Base-by-base conservation (phyloP, 2,113 vertebrate species). In the Cyprinodon variegatus region DNA sequence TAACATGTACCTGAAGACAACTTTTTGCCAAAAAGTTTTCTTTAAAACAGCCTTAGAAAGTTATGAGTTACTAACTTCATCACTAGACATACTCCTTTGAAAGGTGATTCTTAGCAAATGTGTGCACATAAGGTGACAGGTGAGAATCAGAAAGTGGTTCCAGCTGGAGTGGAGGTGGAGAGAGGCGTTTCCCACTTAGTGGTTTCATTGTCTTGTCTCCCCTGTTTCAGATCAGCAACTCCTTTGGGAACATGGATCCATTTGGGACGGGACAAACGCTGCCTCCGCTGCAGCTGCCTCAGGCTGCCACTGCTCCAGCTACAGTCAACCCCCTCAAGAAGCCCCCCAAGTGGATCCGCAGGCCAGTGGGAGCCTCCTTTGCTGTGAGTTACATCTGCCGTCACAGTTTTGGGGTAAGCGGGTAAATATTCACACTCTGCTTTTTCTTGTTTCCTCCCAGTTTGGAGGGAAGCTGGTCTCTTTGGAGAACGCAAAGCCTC, bases 381-480 rank as follows among this genome's bases (percentile, higher is more conserved):
- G 96, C 97, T 9, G 98, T 99, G 91, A 92, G 96, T 93, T 29
- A 0, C 0, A 0, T 1, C 36, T 69, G 37, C 14, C 6, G 60
- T 12, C 2, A 17, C 20, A 41, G 0, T 10, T 12, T 0, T n/a
- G 41, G 0, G 4, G 13, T 65, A 65, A 46, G 9, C 29, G 15
- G 6, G 6, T 37, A 17, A 3, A 8, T 38, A 38, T 57, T 29
- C 14, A 53, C 20, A n/a, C 3, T 37, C 3, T 3, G 3, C n/a
- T 4, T 17, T 1, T 17, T 37, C 45, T n/a, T 45, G 5, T 70
- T 76, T 22, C n/a, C 3, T 66, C 0, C 1, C 68, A 99, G 98
- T 99, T 99, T 76, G 98, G 97, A 74, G 98, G 98, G 63, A 99
- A 97, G 83, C 93, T 99, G 72, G 96, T 99, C 1, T 97, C 96